Conservation (phyloP, 1,140 invertebrate genomes). For the Aplysia californica region DNA sequence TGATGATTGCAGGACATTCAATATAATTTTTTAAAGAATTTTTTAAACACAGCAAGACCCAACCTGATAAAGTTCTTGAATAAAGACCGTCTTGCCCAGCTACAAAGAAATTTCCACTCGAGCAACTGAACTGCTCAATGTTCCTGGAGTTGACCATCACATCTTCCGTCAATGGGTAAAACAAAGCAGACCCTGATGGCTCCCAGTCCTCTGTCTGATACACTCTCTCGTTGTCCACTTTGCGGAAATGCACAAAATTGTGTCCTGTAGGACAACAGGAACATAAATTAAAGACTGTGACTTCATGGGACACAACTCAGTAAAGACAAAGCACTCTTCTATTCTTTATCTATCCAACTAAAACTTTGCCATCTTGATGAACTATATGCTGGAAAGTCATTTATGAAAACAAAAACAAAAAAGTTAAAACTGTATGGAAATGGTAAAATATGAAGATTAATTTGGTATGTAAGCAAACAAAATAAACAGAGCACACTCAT, state of each 20-base stretch:
- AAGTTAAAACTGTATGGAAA: too few species aligned
- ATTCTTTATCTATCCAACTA: too few species aligned
- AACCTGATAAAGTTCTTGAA: slow-evolving; percentile 59
- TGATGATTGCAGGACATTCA: not conserved
- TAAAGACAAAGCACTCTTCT: too few species aligned
- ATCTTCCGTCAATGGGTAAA: slow-evolving; percentile 58
- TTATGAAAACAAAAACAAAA: too few species aligned
- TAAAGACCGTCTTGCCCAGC: slow-evolving; percentile 61
- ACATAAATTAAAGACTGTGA: too few species aligned
- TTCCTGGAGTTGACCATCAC: slow-evolving; percentile 60
- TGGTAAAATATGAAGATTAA: too few species aligned
- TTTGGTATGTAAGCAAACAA: too few species aligned
- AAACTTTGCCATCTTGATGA: too few species aligned
- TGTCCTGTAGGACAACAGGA: not conserved
- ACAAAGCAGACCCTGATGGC: slow-evolving; percentile 59
- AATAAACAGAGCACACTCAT: too few species aligned
- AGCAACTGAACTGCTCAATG: slow-evolving; percentile 63
- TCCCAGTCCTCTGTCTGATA: slow-evolving; percentile 65
- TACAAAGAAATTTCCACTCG: slow-evolving; percentile 62
- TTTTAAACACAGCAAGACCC: not conserved
- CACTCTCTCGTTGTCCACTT: slow-evolving; percentile 45
- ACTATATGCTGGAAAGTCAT: too few species aligned
- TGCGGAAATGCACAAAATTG: slow-evolving; percentile 43
- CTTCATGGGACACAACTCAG: too few species aligned
- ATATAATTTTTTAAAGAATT: not conserved